These are phyloP conservation scores for Struthidea cinerea DNA, from an alignment of 2,113 vertebrate species.

Conservation along the genomic window DNA sequence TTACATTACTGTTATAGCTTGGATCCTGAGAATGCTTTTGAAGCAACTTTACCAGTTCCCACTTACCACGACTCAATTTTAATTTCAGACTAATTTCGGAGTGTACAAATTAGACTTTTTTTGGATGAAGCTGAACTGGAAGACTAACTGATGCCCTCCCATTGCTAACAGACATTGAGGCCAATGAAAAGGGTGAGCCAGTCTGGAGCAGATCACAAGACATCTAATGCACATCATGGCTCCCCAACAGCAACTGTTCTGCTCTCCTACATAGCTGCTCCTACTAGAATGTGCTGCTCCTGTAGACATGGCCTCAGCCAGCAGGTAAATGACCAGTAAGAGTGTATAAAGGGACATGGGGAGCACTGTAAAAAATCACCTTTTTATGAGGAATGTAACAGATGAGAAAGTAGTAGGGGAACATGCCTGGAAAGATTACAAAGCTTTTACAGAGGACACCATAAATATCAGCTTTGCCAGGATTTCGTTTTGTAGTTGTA, in stretches of 20 bases:
- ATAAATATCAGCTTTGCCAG: not conserved
- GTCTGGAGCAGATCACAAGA: not conserved
- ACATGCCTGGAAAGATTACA: not conserved
- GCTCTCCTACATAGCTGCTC: not conserved
- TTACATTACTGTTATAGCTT: not conserved
- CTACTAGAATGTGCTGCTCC: not conserved
- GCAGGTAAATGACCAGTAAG: not conserved
- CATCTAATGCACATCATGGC: not conserved
- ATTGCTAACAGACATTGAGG: not conserved
- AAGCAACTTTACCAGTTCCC: not conserved
- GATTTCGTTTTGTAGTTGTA: not conserved
- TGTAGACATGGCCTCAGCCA: not conserved
- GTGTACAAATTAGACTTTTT: not conserved
- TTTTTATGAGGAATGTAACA: not conserved
- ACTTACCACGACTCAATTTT: not conserved
- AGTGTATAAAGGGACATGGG: not conserved
- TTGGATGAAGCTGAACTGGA: not conserved
- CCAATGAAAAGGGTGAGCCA: not conserved
- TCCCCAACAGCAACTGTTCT: not conserved
- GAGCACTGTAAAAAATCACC: not conserved
- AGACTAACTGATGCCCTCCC: not conserved
- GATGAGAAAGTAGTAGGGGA: not conserved
- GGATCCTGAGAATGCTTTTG: not conserved
- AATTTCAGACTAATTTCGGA: not conserved
- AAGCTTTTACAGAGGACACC: not conserved